Evolutionary conservation across 2,113 vertebrate species (phyloP), one percentile per base, ranked within the genome.

Genomic region (Rousettus leschenaultii): DNA sequence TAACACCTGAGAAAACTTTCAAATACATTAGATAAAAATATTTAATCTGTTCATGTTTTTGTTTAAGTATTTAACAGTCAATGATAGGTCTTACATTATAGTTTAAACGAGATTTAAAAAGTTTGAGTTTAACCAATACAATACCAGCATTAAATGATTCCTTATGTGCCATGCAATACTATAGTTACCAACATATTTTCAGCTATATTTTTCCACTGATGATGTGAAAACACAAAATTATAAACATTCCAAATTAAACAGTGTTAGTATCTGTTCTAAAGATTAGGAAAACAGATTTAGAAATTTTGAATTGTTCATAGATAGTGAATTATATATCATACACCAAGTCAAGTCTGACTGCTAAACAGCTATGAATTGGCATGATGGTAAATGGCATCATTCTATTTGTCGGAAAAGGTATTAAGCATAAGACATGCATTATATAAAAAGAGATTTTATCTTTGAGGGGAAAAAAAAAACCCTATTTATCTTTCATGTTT

Each of bases 221-320:
- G 68, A 53, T 74, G n/a, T 79, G 65, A 94, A 97, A 89, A 65
- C n/a, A 79, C n/a, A 85, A 65, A 83, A 79, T 83, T 28, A 66
- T 73, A 91, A 89, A 83, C 14, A 78, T 59, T 84, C 24, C 53
- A 78, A 94, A 53, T 94, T 51, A 80, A 11, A 35, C 4, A 59
- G 33, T 28, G 22, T 73, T 4, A 1, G 8, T 78, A n/a, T 35
- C 75, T 43, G 28, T 82, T 82, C 82, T 61, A 77, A 86, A 48
- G 30, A 74, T 61, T 66, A 84, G 16, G 16, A 43, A 89, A 96
- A 48, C 11, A 65, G 16, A 65, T 57, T 68, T 53, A 80, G 59
- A 88, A 94, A 65, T 70, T 35, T 2, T 75, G 35, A 91, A 33
- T 57, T 43, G 12, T 2, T 24, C 61, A 16, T 10, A 61, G 38